Percentiles rank a stretch among this genome's conserved stretches.
Evolutionary conservation across 2,797 vertebrate genomes (phyloP).

Genomic region (Semaprochilodus insignis): DNA sequence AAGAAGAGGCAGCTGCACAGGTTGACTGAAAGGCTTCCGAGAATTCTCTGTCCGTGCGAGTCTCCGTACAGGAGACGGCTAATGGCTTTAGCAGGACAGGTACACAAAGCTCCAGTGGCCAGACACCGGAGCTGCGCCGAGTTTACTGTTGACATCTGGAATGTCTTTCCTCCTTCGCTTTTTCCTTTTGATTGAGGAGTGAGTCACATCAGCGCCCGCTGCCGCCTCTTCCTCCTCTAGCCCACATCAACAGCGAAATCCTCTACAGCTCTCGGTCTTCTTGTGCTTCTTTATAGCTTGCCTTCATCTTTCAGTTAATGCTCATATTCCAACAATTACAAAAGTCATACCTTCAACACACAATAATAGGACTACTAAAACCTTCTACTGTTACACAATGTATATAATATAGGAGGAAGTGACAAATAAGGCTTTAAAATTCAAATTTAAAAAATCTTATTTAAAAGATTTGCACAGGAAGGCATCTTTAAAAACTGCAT

Average conservation of each 20-base stretch:
- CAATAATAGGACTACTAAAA: too few species aligned
- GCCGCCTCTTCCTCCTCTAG: conserved; percentile 18
- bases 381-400: too few species aligned
- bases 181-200: conserved; percentile 71
- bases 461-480: too few species aligned
- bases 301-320: background rate
- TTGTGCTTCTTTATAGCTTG: background rate
- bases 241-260: conserved; percentile 61
- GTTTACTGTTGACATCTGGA: conserved; percentile 86
- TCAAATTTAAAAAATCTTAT: too few species aligned
- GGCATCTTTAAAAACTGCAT: too few species aligned
- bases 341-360: background rate
- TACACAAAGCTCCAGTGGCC: conserved; percentile 82
- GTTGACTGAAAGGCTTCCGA: conserved; percentile 78
- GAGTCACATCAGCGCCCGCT: conserved; percentile 63
- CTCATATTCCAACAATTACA: background rate
- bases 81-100: conserved; percentile 85
- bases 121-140: conserved; percentile 79
- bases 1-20: conserved; percentile 46
- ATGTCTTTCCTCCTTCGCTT: conserved; percentile 73
- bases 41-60: conserved; percentile 77
- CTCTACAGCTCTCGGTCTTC: conserved; percentile 19
- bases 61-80: conserved; percentile 61
- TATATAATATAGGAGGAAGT: too few species aligned
- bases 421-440: too few species aligned